These are phyloP conservation scores for Mormyrus lacerda DNA, from an alignment of 2,113 vertebrate genomes.

Conservation along the genomic window DNA sequence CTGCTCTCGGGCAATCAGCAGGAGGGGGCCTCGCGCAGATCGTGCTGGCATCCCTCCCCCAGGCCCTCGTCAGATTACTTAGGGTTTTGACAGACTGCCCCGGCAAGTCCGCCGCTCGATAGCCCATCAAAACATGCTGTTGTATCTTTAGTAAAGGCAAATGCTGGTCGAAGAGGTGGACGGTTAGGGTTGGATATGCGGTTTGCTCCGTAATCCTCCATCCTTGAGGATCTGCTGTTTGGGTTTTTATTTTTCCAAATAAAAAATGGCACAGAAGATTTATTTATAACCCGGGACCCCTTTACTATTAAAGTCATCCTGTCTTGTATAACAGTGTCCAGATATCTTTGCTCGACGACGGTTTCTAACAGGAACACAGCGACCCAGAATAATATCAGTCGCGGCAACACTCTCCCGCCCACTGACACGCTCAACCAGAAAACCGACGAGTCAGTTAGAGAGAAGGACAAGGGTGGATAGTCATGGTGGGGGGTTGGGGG, in stretches of 20 bases:
- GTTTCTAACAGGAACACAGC: conserved; percentile 17
- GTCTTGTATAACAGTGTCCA: conserved; percentile 22
- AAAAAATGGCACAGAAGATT: conserved; percentile 10
- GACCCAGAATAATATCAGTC: conserved; percentile 16
- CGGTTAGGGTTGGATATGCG: not conserved
- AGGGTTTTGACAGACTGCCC: conserved; percentile 59
- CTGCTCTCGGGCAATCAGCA: conserved; percentile 56
- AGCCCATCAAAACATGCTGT: conserved; percentile 40
- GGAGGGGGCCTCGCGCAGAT: conserved; percentile 48
- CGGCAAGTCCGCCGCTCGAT: conserved; percentile 55
- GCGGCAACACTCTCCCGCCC: not conserved
- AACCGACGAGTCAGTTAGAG: conserved; percentile 18
- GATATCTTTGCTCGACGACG: conserved; percentile 4
- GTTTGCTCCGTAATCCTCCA: not conserved
- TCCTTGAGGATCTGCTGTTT: not conserved
- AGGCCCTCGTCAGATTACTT: conserved; percentile 47
- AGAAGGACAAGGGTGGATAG: conserved; percentile 5
- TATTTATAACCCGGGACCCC: conserved; percentile 10
- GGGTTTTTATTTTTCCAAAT: not conserved
- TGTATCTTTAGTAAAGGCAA: not conserved
- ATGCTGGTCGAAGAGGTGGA: too few relatives aligned
- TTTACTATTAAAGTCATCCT: conserved; percentile 29
- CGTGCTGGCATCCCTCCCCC: conserved; percentile 18
- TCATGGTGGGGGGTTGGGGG: conserved; percentile 14
- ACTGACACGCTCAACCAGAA: not conserved